Evolutionary conservation across 1,140 invertebrate species (phyloP).

Genomic region (Leptinotarsa lineolata): DNA sequence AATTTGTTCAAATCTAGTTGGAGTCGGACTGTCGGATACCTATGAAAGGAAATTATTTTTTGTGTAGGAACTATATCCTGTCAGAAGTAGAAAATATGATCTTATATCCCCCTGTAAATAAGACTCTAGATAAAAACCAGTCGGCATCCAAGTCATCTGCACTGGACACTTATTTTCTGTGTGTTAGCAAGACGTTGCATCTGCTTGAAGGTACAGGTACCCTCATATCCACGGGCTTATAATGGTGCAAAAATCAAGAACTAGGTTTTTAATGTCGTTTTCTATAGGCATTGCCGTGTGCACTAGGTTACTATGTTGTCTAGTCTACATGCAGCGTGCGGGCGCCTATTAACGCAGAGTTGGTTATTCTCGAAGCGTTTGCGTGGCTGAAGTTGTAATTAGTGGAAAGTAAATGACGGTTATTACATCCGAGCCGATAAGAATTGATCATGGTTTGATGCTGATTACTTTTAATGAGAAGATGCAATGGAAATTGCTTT

Average conservation of each 20-base stretch:
- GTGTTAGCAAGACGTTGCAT: slow-evolving; percentile 22
- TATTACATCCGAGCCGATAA: background rate
- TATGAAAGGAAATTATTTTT: too few relatives aligned
- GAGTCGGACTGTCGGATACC: too few relatives aligned
- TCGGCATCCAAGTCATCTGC: slow-evolving; percentile 20
- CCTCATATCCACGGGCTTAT: slow-evolving; percentile 22
- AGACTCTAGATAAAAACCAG: slow-evolving; percentile 20
- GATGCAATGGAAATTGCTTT: background rate
- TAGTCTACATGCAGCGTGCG: slow-evolving; percentile 11
- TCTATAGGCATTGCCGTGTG: slow-evolving; percentile 16
- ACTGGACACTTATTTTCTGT: slow-evolving; percentile 20
- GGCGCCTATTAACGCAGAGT: background rate
- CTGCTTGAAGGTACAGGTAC: slow-evolving; percentile 29
- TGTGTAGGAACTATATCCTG: background rate
- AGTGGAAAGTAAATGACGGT: background rate
- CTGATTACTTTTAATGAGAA: slow-evolving; percentile 6
- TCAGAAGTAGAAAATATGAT: background rate
- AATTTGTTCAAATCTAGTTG: too few relatives aligned
- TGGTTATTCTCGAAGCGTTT: background rate
- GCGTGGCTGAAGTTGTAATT: background rate
- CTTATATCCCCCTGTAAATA: slow-evolving; percentile 7
- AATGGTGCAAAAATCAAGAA: slow-evolving; percentile 23
- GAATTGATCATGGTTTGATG: slow-evolving; percentile 1
- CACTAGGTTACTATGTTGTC: slow-evolving; percentile 32
- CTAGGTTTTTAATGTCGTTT: slow-evolving; percentile 26